Base-by-base conservation (phyloP, 2,888 invertebrate species). In the Synanthedon tipuliformis region DNA sequence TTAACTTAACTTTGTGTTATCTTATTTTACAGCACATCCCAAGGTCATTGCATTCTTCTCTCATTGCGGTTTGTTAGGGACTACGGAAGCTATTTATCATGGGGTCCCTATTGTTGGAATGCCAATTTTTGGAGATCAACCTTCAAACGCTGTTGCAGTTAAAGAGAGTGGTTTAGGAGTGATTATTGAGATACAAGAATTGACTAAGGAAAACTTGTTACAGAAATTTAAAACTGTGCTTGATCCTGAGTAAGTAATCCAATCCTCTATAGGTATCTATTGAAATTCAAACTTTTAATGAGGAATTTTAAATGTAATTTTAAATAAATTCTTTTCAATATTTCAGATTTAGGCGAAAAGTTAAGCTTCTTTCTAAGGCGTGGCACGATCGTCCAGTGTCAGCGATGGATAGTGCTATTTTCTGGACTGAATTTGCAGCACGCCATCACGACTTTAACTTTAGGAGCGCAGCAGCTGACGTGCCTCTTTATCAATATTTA, bases 381-480 rank as follows among this genome's bases (percentile, higher is more conserved):
- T 91, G 89, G 81, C 81, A 81, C 53, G 90, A 91, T 62, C 81
- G 90, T 15, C 91, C 90, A 0, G 64, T 81, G 56, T 79, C 89
- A 1, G 80, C 91, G 0, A 75, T 90, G 73, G 90, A 91, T 51
- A 89, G 83, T 15, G 91, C 91, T 16, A 74, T 90, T 41, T 91
- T 86, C 64, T 91, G 91, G 91, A 87, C 89, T 0, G 91, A 92
- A 67, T 91, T 89, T 62, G 88, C 89, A 1, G 89, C 88, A 1
- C 76, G 82, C 40, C 79, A 89, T 57, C 72, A 72, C 34, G 88
- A 89, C 56, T 61, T 72, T 12, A 71, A 71, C 1, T 74, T 88
- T 64, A 71, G 78, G 49, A 74, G 87, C 1, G 77, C 88, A 1
- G 83, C 88, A 3, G 79, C 80, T 1, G 75, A 81, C 12, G 81